Percentiles rank a stretch among this genome's conserved stretches.
Conservation (phyloP, 2,888 invertebrate species). For the Loripinus fragilis region DNA sequence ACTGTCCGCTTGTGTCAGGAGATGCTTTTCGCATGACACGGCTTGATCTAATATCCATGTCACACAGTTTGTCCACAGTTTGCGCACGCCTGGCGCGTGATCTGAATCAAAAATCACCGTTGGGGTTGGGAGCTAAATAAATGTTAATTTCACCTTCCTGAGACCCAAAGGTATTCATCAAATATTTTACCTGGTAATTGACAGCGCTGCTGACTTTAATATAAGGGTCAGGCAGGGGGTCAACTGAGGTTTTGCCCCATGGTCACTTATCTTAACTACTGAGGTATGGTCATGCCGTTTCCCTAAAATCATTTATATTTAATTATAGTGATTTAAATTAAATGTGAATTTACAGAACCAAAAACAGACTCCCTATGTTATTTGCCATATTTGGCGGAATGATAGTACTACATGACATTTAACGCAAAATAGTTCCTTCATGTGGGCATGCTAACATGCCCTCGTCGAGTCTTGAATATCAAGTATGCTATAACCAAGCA, state of each 20-base stretch:
- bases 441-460: too few relatives aligned
- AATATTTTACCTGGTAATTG: slow-evolving; percentile 4
- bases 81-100: slow-evolving; percentile 14
- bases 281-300: slow-evolving; percentile 4
- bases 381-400: too few relatives aligned
- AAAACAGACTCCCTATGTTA: neutral
- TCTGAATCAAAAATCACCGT: slow-evolving; percentile 13
- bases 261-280: slow-evolving; percentile 18
- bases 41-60: slow-evolving; percentile 7
- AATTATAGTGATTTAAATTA: slow-evolving; percentile 18
- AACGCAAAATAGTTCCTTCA: too few relatives aligned
- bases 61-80: slow-evolving; percentile 8
- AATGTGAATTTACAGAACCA: neutral
- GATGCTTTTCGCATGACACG: too few relatives aligned
- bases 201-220: slow-evolving; percentile 1
- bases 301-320: slow-evolving; percentile 2
- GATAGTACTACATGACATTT: too few relatives aligned
- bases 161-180: slow-evolving; percentile 24
- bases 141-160: slow-evolving; percentile 6
- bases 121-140: slow-evolving; percentile 11
- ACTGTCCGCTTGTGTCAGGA: too few relatives aligned
- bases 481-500: too few relatives aligned
- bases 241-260: neutral
- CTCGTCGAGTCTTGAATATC: too few relatives aligned
- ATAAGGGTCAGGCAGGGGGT: slow-evolving; percentile 5